These are phyloP conservation scores for Oryzaephilus surinamensis DNA, from an alignment of 1,140 invertebrate species.

Conservation along the genomic window DNA sequence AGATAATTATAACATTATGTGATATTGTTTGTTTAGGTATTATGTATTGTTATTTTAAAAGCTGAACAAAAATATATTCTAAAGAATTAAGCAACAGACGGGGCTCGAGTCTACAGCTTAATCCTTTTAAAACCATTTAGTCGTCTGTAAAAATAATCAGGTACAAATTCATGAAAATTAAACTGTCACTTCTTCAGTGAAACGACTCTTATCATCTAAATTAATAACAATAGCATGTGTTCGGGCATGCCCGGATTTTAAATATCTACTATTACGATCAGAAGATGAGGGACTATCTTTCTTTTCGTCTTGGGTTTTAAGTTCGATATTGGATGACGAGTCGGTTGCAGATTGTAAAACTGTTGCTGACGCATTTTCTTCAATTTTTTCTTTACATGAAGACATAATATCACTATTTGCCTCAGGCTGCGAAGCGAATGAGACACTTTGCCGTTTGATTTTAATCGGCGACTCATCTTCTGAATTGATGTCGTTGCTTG, in stretches of 20 bases:
- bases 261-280: constrained; percentile 29
- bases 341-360: constrained; percentile 14
- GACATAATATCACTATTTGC: constrained; percentile 7
- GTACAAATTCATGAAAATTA: constrained; percentile 34
- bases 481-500: constrained; percentile 18
- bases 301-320: constrained; percentile 20
- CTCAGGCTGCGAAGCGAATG: constrained; percentile 32
- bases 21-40: no score
- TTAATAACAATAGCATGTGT: constrained; percentile 67
- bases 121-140: background rate
- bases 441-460: constrained; percentile 42
- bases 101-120: constrained; percentile 5
- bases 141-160: constrained; percentile 5
- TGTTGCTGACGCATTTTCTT: constrained; percentile 2
- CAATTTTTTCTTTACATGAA: no score
- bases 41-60: no score
- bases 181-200: constrained; percentile 70
- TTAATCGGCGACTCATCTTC: constrained; percentile 39
- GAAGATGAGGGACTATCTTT: constrained; percentile 18
- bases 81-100: no score
- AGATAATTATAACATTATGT: no score
- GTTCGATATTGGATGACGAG: constrained; percentile 23
- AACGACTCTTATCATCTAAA: constrained; percentile 65
- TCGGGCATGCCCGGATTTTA: constrained; percentile 54
- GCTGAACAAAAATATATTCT: no score